Percentiles rank a stretch among this genome's conserved stretches.
Conservation (phyloP, 2,113 vertebrate genomes). For the Urocynchramus pylzowi region DNA sequence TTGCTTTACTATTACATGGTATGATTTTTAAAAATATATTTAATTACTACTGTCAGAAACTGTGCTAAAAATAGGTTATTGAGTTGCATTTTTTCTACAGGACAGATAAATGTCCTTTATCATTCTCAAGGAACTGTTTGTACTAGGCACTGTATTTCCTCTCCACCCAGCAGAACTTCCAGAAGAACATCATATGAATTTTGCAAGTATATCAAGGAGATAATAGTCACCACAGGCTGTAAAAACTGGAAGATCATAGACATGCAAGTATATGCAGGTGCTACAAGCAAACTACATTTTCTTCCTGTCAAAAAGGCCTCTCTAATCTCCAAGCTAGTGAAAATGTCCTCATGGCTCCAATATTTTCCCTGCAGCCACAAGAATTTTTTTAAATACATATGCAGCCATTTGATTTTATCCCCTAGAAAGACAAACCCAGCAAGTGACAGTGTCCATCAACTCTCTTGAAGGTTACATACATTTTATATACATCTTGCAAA, state of each 20-base stretch:
- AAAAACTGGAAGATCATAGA: background rate
- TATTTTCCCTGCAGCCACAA: constrained; percentile 4
- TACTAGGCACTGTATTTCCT: background rate
- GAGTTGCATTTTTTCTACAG: constrained; percentile 31
- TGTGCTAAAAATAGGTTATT: constrained; percentile 2
- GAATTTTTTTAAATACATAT: background rate
- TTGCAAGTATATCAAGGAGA: background rate
- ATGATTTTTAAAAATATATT: background rate
- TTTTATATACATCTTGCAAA: background rate
- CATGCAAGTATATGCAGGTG: constrained; percentile 29
- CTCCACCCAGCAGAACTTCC: background rate
- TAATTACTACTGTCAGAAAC: background rate
- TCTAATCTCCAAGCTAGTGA: background rate
- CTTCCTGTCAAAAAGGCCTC: background rate
- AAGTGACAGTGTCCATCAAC: background rate
- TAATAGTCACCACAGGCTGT: background rate
- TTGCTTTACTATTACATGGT: background rate
- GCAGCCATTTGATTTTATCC: background rate
- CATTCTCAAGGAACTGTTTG: constrained; percentile 40
- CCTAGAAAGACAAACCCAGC: background rate
- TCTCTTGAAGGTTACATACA: background rate
- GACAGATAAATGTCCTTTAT: constrained; percentile 6
- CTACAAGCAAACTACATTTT: background rate
- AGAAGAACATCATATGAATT: background rate
- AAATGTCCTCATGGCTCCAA: background rate